Conservation (phyloP, 2,797 vertebrate species). For the Scolopax bukidnonensis region DNA sequence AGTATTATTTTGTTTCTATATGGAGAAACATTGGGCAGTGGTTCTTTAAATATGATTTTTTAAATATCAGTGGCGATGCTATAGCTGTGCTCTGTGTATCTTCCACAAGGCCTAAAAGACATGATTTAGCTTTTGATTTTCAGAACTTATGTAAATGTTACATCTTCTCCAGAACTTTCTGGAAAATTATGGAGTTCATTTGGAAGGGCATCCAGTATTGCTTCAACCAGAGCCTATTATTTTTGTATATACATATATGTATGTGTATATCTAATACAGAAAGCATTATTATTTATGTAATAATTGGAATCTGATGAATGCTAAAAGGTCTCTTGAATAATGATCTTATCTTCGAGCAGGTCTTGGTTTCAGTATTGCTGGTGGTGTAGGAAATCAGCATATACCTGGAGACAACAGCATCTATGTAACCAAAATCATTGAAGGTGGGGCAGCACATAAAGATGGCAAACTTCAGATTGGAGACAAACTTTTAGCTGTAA, state of each 20-base stretch:
- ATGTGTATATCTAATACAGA: neutral
- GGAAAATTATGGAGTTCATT: neutral
- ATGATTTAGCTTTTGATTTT: neutral
- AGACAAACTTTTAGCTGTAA: constrained; percentile 96
- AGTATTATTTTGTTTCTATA: neutral
- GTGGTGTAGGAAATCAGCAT: constrained; percentile 97
- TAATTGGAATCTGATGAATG: neutral
- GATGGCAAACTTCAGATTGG: constrained; percentile 95
- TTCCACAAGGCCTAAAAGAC: neutral
- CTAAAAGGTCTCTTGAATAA: neutral
- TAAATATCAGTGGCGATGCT: neutral
- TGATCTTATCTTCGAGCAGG: constrained; percentile 78
- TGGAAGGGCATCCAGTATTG: neutral
- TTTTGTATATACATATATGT: neutral
- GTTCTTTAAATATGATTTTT: neutral
- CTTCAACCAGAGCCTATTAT: neutral
- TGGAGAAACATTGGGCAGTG: neutral
- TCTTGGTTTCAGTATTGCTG: constrained; percentile 98
- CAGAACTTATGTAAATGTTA: neutral
- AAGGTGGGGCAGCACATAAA: constrained; percentile 96
- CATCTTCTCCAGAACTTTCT: neutral
- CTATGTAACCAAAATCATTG: constrained; percentile 98
- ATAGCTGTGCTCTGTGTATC: neutral
- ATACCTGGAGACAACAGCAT: constrained; percentile 99
- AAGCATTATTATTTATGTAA: neutral